Base-by-base conservation (phyloP, 2,113 vertebrate genomes). In the Hepsetus odoe region DNA sequence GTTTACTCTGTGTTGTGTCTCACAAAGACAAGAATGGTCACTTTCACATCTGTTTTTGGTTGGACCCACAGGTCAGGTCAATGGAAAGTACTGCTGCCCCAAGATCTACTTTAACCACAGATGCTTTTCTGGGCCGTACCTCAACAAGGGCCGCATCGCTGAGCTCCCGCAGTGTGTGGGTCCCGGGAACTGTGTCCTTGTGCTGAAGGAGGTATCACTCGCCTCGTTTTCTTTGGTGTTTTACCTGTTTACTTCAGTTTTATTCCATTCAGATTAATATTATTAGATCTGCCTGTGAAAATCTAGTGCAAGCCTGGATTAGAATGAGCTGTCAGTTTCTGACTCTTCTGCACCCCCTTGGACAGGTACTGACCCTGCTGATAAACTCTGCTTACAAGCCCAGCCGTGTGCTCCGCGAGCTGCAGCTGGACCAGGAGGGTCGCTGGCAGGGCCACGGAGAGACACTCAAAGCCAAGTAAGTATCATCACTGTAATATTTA, bases 51-150 rank as follows among this genome's bases (percentile, higher is more conserved):
- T 53, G 24, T 22, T 24, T 32, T 79, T 12, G 59, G 33, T 80
- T 61, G 10, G 79, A 26, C 5, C 56, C 28, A 22, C 61, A 90
- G 93, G 91, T 20, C 90, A 88, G 11, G 93, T 90, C 8, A 98
- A 98, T 30, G 96, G 96, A 65, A 98, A 98, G 83, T 99, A 99
- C 88, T 95, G 92, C 90, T 97, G 95, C 88, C 97, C 97, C 87
- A 98, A 98, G 91, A 99, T 99, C 91, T 99, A 96, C 91, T 99
- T 99, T 91, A 99, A 99, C 86, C 98, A 99, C 80, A 94, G 97
- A 74, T 99, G 97, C 87, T 99, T 99, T 93, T 99, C 98, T 28
- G 98, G 98, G 75, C 98, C 97, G 2, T 98, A 98, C 88, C 95
- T 99, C 67, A 99, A 99, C 90, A 99, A 99, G 83, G 97, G 98